These are phyloP conservation scores for Conops quadrifasciatus DNA, from an alignment of 2,888 invertebrate genomes.

Conservation along the genomic window DNA sequence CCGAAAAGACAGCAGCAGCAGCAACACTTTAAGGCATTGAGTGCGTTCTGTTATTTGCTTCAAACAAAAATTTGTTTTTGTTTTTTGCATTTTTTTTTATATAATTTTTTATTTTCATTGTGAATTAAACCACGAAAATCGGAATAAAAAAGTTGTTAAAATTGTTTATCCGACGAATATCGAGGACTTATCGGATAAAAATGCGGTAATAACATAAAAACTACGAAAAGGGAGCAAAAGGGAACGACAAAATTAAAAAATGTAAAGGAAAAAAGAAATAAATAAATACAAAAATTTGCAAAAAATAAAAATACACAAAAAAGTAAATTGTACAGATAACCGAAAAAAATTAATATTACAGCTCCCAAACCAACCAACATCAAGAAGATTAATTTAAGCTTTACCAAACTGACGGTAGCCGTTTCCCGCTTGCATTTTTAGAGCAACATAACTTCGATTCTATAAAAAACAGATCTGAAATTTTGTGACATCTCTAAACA, in stretches of 20 bases:
- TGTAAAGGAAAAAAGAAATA: slow-evolving; percentile 23
- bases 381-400: slow-evolving; percentile 29
- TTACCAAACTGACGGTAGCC: too few relatives aligned
- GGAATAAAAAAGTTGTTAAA: background rate
- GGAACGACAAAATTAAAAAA: background rate
- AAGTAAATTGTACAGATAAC: slow-evolving; percentile 33
- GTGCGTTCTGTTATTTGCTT: background rate
- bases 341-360: slow-evolving; percentile 1
- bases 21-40: background rate
- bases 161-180: slow-evolving; percentile 16
- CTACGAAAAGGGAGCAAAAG: background rate
- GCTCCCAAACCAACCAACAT: slow-evolving; percentile 29
- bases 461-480: too few relatives aligned
- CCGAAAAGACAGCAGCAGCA: background rate
- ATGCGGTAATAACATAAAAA: slow-evolving; percentile 18
- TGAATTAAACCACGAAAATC: background rate
- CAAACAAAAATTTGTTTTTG: background rate
- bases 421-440: too few relatives aligned
- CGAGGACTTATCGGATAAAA: slow-evolving; percentile 31
- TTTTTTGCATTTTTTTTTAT: background rate
- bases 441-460: too few relatives aligned
- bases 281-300: slow-evolving; percentile 35
- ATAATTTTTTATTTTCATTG: background rate
- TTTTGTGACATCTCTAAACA: too few relatives aligned
- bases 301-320: slow-evolving; percentile 15